These are phyloP conservation scores for Thunnus albacares DNA, from an alignment of 2,797 vertebrate species.

Conservation along the genomic window DNA sequence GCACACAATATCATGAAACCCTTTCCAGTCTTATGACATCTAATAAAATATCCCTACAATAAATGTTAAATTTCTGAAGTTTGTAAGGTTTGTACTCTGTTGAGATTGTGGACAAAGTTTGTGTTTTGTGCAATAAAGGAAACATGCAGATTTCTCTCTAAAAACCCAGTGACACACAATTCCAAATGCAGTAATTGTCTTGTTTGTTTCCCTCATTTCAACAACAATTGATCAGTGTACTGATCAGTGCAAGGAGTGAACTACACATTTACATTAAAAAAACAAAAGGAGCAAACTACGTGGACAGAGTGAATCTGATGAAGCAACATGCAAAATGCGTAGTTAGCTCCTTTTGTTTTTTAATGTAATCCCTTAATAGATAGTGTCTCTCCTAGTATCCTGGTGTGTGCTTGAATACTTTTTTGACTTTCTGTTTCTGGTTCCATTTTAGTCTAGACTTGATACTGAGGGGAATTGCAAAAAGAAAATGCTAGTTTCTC, in stretches of 20 bases:
- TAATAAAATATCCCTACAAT: too few relatives aligned
- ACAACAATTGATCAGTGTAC: not conserved
- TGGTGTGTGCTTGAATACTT: too few relatives aligned
- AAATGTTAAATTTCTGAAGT: not conserved
- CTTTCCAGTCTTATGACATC: not conserved
- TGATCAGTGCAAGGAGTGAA: not conserved
- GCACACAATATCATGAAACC: not conserved
- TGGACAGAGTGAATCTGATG: too few relatives aligned
- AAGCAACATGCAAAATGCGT: too few relatives aligned
- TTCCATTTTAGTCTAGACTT: not conserved
- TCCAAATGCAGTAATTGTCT: not conserved
- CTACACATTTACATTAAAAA: too few relatives aligned
- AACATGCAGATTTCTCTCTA: too few relatives aligned
- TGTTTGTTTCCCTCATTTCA: not conserved
- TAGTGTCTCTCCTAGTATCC: too few relatives aligned
- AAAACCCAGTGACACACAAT: not conserved
- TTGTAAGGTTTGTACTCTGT: not conserved
- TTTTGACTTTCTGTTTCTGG: not conserved
- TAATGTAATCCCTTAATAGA: too few relatives aligned
- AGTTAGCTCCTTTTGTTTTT: too few relatives aligned
- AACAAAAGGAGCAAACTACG: too few relatives aligned
- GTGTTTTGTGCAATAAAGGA: too few relatives aligned
- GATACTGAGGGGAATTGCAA: not conserved
- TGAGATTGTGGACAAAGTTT: too few relatives aligned
- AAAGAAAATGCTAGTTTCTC: not conserved